phyloP scores from a whole-genome alignment of 2,113 vertebrate genomes.

The Tympanuchus pallidicinctus region DNA sequence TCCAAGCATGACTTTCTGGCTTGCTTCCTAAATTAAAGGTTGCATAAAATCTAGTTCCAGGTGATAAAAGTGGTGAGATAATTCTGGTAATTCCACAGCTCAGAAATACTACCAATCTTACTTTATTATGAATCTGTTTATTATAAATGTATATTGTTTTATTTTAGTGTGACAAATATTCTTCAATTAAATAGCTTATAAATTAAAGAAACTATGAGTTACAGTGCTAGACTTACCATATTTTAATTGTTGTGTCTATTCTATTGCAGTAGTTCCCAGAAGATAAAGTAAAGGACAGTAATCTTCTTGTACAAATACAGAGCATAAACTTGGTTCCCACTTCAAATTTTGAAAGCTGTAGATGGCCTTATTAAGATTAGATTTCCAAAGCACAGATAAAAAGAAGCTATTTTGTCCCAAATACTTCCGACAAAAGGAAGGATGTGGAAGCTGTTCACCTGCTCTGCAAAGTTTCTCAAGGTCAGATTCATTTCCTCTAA shows the following conservation, averaged over 20 bases:
- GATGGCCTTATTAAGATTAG: neutral
- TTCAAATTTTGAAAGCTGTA: neutral
- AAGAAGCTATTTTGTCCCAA: neutral
- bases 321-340: neutral
- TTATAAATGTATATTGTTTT: neutral
- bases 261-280: neutral
- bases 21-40: neutral
- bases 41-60: neutral
- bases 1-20: neutral
- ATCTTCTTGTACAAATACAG: neutral
- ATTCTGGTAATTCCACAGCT: neutral
- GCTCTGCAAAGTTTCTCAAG: neutral
- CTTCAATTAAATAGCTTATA: neutral
- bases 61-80: neutral
- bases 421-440: neutral
- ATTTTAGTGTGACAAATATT: neutral
- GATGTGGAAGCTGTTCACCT: rapidly evolving
- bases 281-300: neutral
- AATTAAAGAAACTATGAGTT: neutral
- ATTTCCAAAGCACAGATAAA: neutral
- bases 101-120: neutral
- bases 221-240: neutral
- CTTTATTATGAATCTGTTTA: neutral
- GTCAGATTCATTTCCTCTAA: neutral
- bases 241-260: neutral